Base-by-base conservation (phyloP, 2,113 vertebrate species). In the Tachycineta bicolor region DNA sequence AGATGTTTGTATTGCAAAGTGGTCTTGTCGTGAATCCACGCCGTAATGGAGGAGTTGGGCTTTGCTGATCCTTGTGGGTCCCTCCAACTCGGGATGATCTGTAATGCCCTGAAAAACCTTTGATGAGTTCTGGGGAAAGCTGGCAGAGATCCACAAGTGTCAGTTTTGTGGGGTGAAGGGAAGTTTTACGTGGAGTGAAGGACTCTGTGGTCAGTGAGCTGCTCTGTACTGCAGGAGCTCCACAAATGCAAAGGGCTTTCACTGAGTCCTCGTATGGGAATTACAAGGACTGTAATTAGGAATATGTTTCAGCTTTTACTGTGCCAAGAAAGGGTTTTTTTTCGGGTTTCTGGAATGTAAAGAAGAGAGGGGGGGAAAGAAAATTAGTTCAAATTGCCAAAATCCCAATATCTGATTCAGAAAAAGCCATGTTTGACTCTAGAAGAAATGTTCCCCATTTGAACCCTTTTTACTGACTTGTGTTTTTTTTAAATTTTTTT, bases 341-440 rank as follows among this genome's bases (percentile, higher is more conserved):
- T 60, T 34, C 17, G 44, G 18, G 12, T 52, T 56, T 88, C 33
- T 85, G 46, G 13, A 82, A 77, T 23, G 19, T 14, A 39, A 53
- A 39, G 18, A 33, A 59, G 28, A 14, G 20, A 14, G 12, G 5
- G 21, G 20, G 0, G 1, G 12, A 23, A 11, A 2, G 2, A 9
- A 25, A 25, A 15, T 33, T 24, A 46, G 5, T n/a, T 58, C 20
- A 86, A n/a, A 68, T 55, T 1, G 1, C 18, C 44, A 37, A 68
- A 88, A 24, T 11, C 39, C 26, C 25, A 55, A 4, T 29, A 19
- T 47, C 14, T 58, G 28, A 37, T 33, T 82, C 41, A 52, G 28
- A 55, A 93, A 86, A 63, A 68, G 3, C 8, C 0, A 0, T 17
- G 43, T 80, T 47, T 43, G 31, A 24, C 28, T 58, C 24, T 15